Evolutionary conservation across 2,888 invertebrate genomes (phyloP).

Genomic region (Chymomyza fuscimana): DNA sequence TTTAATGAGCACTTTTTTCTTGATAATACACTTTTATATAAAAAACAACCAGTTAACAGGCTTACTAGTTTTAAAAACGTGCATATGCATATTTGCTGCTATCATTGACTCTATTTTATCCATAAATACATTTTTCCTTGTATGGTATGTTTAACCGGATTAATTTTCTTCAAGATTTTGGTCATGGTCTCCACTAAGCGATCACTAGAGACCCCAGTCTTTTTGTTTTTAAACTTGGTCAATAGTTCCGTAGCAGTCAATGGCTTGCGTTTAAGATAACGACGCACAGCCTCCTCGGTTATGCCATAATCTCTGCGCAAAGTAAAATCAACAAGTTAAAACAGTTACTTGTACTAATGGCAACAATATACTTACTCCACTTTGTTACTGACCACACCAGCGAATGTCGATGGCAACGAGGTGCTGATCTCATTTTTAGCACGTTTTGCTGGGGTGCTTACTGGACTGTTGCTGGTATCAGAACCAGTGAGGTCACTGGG

Average conservation of each 20-base stretch:
- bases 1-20: neutral
- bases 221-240: conserved; percentile 97
- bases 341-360: fast-evolving
- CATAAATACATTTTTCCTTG: conserved; percentile 97
- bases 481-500: conserved; percentile 78
- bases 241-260: conserved; percentile 98
- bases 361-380: conserved; percentile 72
- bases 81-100: neutral
- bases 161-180: conserved; percentile 95
- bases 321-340: neutral
- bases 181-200: conserved; percentile 96
- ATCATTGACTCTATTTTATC: conserved; percentile 81
- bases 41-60: conserved; percentile 1
- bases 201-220: conserved; percentile 93
- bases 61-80: neutral
- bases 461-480: conserved; percentile 79
- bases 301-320: conserved; percentile 89
- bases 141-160: conserved; percentile 94
- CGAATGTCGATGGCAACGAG: conserved; percentile 78
- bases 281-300: conserved; percentile 95
- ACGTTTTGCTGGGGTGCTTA: conserved; percentile 78
- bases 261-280: conserved; percentile 97
- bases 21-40: neutral
- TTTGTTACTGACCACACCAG: conserved; percentile 77
- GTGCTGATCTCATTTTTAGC: conserved; percentile 73